Evolutionary conservation across 2,113 vertebrate genomes (phyloP).

Genomic region (Xenotilapia longispinis): DNA sequence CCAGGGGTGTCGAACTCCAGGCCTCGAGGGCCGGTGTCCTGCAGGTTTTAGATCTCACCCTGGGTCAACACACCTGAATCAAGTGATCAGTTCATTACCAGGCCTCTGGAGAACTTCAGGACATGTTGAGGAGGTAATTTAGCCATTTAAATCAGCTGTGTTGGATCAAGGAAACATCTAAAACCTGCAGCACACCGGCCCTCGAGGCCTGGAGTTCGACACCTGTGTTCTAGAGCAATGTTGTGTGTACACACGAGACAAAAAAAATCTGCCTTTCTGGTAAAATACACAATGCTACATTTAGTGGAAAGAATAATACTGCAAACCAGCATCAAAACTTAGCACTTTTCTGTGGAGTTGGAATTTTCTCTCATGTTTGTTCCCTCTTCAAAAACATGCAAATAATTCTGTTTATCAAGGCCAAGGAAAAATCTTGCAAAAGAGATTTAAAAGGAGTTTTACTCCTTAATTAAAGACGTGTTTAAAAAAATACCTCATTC

Average conservation of each 20-base stretch:
- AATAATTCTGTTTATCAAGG: neutral
- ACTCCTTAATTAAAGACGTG: neutral
- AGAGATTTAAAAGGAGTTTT: neutral
- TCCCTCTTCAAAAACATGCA: neutral
- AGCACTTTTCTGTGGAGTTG: neutral
- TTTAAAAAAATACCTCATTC: neutral
- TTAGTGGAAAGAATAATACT: neutral
- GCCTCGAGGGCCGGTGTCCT: neutral
- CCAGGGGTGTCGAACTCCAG: neutral
- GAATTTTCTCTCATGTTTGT: neutral
- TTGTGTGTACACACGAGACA: neutral
- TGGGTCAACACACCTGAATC: neutral
- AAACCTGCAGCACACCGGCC: neutral
- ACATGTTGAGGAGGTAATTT: neutral
- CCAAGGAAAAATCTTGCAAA: neutral
- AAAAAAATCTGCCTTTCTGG: neutral
- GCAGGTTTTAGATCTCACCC: neutral
- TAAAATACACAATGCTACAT: neutral
- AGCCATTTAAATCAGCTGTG: neutral
- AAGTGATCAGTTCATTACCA: accelerated
- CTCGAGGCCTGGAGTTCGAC: neutral
- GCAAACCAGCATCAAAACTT: neutral
- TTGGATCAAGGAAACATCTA: neutral
- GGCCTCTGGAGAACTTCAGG: neutral
- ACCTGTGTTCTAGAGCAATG: neutral